Evolutionary conservation across 2,797 vertebrate species (phyloP), one percentile per base, ranked within the genome.

Genomic region (Tenualosa thibaudeaui): DNA sequence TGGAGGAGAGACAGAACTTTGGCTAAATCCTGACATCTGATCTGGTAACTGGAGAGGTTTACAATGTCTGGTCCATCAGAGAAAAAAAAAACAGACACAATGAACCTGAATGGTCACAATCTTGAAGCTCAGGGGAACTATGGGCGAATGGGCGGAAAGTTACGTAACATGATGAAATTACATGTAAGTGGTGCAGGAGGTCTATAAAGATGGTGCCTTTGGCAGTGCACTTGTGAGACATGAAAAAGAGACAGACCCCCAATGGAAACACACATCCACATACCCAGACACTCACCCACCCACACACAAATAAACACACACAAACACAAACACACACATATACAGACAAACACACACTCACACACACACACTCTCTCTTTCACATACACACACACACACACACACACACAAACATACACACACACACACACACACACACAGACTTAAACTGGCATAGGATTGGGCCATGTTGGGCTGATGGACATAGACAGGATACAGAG

Each of bases 1-100:
- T 13, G 22, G 40, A 78, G 71, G 9, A 17, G 71, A 17, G 15
- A 78, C 15, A 5, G 71, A 43, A 46, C 37, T 22, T 4, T 19
- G 37, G 43, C 71, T 78, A 46, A 78, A 78, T 40, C 37, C 71
- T 78, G 71, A 78, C 40, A 78, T 78, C 17, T 78, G 71, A 78
- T 78, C 71, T 46, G 13, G 71, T 78, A 78, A 78, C 37, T 19
- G 40, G 71, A 78, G 71, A 78, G 17, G 17, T 40, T 40, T 78
- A 7, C 71, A 46, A 37, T 78, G 71, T 78, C 71, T 17, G 5
- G 40, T 40, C 37, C 17, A 22, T 37, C 71, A n/a, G n/a, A n/a
- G n/a, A n/a, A n/a, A 40, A 71, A 17, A 8, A 40, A 15, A 40
- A 43, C 71, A 46, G 71, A 78, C 71, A 78, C 71, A 78, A 78